These are phyloP conservation scores for Tachina fera DNA, from an alignment of 2,888 invertebrate genomes.

Conservation along the genomic window DNA sequence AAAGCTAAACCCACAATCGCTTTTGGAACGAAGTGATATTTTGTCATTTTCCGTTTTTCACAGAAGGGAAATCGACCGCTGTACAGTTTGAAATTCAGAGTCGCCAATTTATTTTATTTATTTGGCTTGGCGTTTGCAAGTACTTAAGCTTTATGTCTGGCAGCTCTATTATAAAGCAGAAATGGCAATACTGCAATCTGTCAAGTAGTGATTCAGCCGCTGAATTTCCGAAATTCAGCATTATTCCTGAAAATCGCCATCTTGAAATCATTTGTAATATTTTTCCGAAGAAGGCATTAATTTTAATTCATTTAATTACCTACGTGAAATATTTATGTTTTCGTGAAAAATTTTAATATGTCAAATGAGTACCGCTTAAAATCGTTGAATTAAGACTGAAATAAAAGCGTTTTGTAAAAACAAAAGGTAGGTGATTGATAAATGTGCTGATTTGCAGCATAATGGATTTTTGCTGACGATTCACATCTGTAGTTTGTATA, in stretches of 20 bases:
- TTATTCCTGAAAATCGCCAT: conserved; percentile 56
- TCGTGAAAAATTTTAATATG: conserved; percentile 27
- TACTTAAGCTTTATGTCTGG: background rate
- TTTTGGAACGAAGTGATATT: too few species aligned
- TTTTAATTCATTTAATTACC: conserved; percentile 28
- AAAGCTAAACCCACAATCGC: too few species aligned
- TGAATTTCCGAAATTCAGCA: conserved; percentile 47
- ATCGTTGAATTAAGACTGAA: conserved; percentile 67
- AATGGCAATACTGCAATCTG: background rate
- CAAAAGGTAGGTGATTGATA: conserved; percentile 57
- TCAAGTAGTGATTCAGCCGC: conserved; percentile 35
- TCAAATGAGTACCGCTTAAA: conserved; percentile 29
- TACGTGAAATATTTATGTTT: conserved; percentile 53
- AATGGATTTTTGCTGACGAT: conserved; percentile 61
- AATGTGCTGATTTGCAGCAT: conserved; percentile 13
- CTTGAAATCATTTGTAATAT: conserved; percentile 47
- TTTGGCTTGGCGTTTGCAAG: background rate
- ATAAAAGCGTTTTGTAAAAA: conserved; percentile 62
- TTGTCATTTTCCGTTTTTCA: too few species aligned
- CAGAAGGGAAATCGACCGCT: too few species aligned
- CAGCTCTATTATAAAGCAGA: background rate
- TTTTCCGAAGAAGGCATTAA: conserved; percentile 37
- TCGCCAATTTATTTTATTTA: too few species aligned
- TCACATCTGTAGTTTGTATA: background rate
- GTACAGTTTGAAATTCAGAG: too few species aligned